Conservation (phyloP, 2,113 vertebrate species). For the Leuciscus idus region DNA sequence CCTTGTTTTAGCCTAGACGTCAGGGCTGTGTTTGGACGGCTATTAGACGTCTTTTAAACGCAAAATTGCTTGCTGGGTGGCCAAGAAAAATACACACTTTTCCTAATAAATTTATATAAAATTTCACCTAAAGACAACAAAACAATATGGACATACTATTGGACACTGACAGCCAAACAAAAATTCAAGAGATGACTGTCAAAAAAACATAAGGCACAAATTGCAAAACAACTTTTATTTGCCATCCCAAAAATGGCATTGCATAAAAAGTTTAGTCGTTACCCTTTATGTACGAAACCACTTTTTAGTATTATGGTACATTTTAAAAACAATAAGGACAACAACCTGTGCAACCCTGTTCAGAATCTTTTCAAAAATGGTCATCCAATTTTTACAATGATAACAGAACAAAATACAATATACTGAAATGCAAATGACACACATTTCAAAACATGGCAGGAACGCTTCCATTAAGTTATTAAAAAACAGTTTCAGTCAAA, state of each 20-base stretch:
- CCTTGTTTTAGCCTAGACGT: no score
- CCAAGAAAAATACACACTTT: neutral
- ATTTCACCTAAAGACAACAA: neutral
- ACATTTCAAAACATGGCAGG: neutral
- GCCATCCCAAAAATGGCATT: neutral
- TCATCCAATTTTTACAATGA: neutral
- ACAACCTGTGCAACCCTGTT: slow-evolving; percentile 1
- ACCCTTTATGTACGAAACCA: slow-evolving; percentile 23
- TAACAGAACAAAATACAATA: neutral
- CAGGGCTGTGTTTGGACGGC: no score
- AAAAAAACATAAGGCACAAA: neutral
- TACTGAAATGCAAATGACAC: neutral
- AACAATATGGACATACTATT: no score
- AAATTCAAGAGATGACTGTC: neutral
- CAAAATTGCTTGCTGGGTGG: no score
- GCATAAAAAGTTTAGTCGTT: slow-evolving; percentile 35
- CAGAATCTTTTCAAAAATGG: slow-evolving; percentile 1
- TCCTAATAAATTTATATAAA: neutral
- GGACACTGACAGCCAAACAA: neutral
- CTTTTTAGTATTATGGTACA: slow-evolving; percentile 60
- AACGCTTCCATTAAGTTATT: neutral
- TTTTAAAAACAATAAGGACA: neutral
- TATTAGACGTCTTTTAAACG: no score
- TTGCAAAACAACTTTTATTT: slow-evolving; percentile 55
- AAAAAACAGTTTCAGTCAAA: neutral